These are phyloP conservation scores for Chelmon rostratus DNA, from an alignment of 2,797 vertebrate species.

Conservation along the genomic window DNA sequence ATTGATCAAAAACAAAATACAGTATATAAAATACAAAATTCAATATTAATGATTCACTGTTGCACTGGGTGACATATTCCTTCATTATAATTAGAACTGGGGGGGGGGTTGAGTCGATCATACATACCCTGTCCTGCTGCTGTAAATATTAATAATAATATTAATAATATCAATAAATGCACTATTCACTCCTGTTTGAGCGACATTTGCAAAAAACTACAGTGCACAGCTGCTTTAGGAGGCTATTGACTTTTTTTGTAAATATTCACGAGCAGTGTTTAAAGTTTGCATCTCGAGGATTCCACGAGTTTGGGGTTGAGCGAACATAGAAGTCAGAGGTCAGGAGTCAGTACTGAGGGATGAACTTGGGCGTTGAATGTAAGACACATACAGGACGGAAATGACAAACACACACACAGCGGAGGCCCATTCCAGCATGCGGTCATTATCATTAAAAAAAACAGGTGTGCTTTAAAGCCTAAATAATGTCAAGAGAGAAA, in stretches of 20 bases:
- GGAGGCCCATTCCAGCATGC: conserved; percentile 45
- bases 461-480: conserved; percentile 56
- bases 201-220: too few species aligned
- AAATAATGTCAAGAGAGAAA: conserved; percentile 29
- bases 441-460: conserved; percentile 49
- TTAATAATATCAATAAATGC: too few species aligned
- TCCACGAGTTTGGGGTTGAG: not conserved
- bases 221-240: too few species aligned
- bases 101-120: too few species aligned
- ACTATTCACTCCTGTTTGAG: too few species aligned
- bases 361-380: not conserved
- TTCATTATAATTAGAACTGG: too few species aligned
- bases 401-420: conserved; percentile 26
- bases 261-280: too few species aligned
- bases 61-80: too few species aligned
- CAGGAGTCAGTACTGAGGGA: not conserved
- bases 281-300: not conserved
- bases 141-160: not conserved
- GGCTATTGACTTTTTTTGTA: too few species aligned
- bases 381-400: conserved; percentile 1
- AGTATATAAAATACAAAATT: too few species aligned
- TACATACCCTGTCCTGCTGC: not conserved
- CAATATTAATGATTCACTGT: too few species aligned
- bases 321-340: not conserved
- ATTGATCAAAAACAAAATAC: too few species aligned